phyloP scores from a whole-genome alignment of 2,797 vertebrate genomes.

The Thalassophryne amazonica region DNA sequence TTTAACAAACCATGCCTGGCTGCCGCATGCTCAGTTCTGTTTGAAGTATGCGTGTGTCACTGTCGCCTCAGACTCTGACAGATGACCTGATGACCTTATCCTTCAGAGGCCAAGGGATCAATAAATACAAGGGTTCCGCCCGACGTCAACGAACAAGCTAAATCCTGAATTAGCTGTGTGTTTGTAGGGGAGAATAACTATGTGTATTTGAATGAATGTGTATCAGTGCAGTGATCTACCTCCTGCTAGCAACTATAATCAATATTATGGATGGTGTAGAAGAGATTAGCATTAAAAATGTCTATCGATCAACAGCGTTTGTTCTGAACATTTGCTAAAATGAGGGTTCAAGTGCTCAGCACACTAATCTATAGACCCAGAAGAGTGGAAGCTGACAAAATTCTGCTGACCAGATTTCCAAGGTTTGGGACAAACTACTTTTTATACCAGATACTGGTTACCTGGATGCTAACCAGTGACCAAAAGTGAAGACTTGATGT shows the following conservation, averaged over 20 bases:
- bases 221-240: neutral
- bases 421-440: too few species aligned
- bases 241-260: constrained; percentile 31
- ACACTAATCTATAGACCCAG: constrained; percentile 27
- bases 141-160: constrained; percentile 45
- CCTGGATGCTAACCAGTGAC: too few species aligned
- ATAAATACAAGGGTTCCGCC: constrained; percentile 52
- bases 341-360: constrained; percentile 22
- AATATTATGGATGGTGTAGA: constrained; percentile 25
- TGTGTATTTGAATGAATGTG: constrained; percentile 10
- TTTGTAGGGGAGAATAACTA: neutral
- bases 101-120: constrained; percentile 61
- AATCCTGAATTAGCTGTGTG: neutral
- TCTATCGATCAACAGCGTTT: constrained; percentile 58
- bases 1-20: constrained; percentile 47
- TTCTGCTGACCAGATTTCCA: too few species aligned
- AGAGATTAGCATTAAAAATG: constrained; percentile 68
- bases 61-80: constrained; percentile 49
- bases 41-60: constrained; percentile 58
- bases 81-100: constrained; percentile 66
- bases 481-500: too few species aligned
- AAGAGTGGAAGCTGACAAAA: too few species aligned
- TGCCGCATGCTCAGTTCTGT: constrained; percentile 39
- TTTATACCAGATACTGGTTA: too few species aligned
- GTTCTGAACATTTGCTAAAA: constrained; percentile 39